phyloP scores from a whole-genome alignment of 2,888 invertebrate genomes.

The Oithona nana region DNA sequence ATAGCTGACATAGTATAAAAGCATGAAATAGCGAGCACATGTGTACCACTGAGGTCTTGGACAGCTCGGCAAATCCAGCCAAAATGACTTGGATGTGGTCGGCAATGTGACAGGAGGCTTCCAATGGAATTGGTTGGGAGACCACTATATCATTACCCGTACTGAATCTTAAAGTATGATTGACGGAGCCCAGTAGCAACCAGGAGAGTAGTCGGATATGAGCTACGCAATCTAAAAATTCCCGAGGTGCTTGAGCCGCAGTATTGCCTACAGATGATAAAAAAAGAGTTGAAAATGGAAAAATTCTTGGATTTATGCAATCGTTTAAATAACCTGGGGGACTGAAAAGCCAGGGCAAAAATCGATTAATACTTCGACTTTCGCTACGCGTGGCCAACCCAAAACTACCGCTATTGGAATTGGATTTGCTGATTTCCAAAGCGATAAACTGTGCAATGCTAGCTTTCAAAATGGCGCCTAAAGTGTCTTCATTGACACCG shows the following conservation, averaged over 20 bases:
- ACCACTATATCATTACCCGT: conserved; percentile 24
- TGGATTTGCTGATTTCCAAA: conserved; percentile 75
- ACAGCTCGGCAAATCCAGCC: conserved; percentile 88
- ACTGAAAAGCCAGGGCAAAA: conserved; percentile 76
- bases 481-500: conserved; percentile 77
- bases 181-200: conserved; percentile 85
- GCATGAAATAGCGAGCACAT: conserved; percentile 94
- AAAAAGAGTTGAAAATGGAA: conserved; percentile 73
- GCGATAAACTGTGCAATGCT: conserved; percentile 40
- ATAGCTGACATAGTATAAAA: conserved; percentile 87
- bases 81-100: conserved; percentile 84
- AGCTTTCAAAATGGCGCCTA: conserved; percentile 89
- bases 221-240: conserved; percentile 82
- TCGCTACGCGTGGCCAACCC: conserved; percentile 38
- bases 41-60: conserved; percentile 72
- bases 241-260: conserved; percentile 47
- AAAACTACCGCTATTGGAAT: conserved; percentile 30
- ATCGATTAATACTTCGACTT: conserved; percentile 55
- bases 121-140: conserved; percentile 62
- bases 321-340: too few relatives aligned
- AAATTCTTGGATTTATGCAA: conserved; percentile 59
- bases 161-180: conserved; percentile 53
- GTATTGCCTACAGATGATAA: conserved; percentile 43
- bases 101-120: conserved; percentile 85
- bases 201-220: conserved; percentile 88